Conservation (phyloP, 2,797 vertebrate genomes). For the Lacerta viridis region DNA sequence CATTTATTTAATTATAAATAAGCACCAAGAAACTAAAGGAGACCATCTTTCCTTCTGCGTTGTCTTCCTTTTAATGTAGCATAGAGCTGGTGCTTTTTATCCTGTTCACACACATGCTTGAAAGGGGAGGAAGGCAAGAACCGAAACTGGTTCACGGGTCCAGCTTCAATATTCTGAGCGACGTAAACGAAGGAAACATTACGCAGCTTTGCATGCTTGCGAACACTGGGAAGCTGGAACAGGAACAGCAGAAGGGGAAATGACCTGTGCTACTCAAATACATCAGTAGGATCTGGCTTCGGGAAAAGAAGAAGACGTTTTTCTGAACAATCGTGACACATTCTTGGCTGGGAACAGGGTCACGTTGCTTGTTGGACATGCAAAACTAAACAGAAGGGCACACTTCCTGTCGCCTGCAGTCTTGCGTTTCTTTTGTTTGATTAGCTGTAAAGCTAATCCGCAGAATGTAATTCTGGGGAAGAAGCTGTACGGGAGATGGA, state of each 20-base stretch:
- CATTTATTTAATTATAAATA: background rate
- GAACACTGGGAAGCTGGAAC: background rate
- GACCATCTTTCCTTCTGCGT: background rate
- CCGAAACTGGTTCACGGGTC: background rate
- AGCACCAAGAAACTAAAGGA: background rate
- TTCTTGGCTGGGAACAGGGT: slow-evolving; percentile 11
- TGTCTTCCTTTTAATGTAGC: background rate
- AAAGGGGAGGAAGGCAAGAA: background rate
- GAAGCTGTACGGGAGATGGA: background rate
- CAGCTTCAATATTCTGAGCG: background rate
- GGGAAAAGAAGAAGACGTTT: background rate
- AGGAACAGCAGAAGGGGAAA: background rate
- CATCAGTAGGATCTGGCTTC: background rate
- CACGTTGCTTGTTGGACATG: background rate
- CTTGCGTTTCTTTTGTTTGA: background rate
- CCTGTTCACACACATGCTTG: too few species aligned
- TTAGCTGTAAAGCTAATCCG: background rate
- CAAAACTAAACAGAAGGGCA: background rate
- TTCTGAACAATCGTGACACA: background rate
- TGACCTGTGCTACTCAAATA: background rate
- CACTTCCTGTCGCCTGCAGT: background rate
- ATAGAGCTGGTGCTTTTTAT: background rate
- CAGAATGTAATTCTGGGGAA: background rate
- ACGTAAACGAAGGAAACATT: background rate
- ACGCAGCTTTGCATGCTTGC: background rate